phyloP scores from a whole-genome alignment of 2,888 invertebrate species.

The Entomobrya multifasciata region DNA sequence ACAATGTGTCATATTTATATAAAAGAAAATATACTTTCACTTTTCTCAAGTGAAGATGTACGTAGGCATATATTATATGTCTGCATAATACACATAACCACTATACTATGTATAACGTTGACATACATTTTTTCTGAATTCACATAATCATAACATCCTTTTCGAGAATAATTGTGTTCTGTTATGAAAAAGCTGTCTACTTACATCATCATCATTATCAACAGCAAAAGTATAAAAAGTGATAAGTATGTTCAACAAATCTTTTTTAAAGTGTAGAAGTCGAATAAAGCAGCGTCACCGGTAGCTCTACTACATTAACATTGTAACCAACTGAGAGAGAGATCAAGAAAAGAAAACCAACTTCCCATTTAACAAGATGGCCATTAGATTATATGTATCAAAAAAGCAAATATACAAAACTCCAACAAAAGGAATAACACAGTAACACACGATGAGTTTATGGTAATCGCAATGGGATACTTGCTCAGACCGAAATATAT shows the following conservation, averaged over 20 bases:
- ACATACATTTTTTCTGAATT: slow-evolving; percentile 63
- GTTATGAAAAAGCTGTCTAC: slow-evolving; percentile 15
- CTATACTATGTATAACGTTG: slow-evolving; percentile 29
- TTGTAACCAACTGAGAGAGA: not conserved
- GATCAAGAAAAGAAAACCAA: slow-evolving; percentile 25
- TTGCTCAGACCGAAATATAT: not conserved
- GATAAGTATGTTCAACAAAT: not conserved
- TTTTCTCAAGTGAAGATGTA: slow-evolving; percentile 62
- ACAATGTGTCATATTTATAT: slow-evolving; percentile 16
- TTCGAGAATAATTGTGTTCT: slow-evolving; percentile 46
- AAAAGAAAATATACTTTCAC: slow-evolving; percentile 69
- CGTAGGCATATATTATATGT: not conserved
- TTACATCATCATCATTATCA: slow-evolving; percentile 8
- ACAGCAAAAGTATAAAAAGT: not conserved
- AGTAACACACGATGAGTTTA: not conserved
- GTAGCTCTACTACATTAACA: not conserved
- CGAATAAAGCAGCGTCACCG: not conserved
- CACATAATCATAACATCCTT: slow-evolving; percentile 54
- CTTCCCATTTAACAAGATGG: slow-evolving; percentile 57
- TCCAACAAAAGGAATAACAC: slow-evolving; percentile 14
- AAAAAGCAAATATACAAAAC: not conserved
- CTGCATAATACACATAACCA: not conserved
- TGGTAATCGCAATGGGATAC: not conserved
- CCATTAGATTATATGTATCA: slow-evolving; percentile 22
- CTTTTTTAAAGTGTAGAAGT: not conserved